phyloP scores from a whole-genome alignment of 2,113 vertebrate genomes.

The Colistium nudipinnis region DNA sequence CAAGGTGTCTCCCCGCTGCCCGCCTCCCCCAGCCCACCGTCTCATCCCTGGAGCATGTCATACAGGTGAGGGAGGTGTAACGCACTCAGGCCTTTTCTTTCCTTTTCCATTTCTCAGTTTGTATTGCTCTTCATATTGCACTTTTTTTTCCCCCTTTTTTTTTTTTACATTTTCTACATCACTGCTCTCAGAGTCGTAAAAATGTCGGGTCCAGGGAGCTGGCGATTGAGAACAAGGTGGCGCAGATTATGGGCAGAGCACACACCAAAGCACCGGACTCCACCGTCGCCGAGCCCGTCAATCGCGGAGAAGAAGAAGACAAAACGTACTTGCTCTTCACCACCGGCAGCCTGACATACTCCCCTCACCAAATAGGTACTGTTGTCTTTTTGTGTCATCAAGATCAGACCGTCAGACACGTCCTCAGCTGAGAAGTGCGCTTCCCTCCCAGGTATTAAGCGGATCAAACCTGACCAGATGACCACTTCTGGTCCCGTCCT shows the following conservation, averaged over 20 bases:
- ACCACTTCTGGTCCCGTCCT: conserved; percentile 91
- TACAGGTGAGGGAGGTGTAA: conserved; percentile 70
- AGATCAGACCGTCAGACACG: background rate
- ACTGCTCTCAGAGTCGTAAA: conserved; percentile 49
- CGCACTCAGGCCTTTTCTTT: background rate
- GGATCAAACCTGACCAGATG: conserved; percentile 96
- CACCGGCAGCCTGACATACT: conserved; percentile 96
- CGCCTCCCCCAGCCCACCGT: conserved; percentile 54
- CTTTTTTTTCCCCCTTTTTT: background rate
- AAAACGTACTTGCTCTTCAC: conserved; percentile 96
- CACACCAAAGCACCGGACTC: conserved; percentile 83
- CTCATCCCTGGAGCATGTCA: conserved; percentile 74
- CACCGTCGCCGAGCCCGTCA: conserved; percentile 59
- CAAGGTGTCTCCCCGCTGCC: conserved; percentile 24
- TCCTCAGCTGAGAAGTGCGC: background rate
- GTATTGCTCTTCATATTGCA: background rate
- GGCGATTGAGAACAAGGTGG: conserved; percentile 87
- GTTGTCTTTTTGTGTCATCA: background rate
- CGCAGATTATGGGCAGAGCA: conserved; percentile 85
- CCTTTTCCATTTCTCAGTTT: background rate
- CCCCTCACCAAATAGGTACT: conserved; percentile 96
- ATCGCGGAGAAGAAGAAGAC: conserved; percentile 71
- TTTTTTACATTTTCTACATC: background rate
- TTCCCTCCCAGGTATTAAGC: conserved; percentile 88
- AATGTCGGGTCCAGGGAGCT: conserved; percentile 74